A percentile compares a stretch with the other conserved stretches of the same genome.
Evolutionary conservation across 2,113 vertebrate genomes (phyloP).

Genomic region (Litocranius walleri): DNA sequence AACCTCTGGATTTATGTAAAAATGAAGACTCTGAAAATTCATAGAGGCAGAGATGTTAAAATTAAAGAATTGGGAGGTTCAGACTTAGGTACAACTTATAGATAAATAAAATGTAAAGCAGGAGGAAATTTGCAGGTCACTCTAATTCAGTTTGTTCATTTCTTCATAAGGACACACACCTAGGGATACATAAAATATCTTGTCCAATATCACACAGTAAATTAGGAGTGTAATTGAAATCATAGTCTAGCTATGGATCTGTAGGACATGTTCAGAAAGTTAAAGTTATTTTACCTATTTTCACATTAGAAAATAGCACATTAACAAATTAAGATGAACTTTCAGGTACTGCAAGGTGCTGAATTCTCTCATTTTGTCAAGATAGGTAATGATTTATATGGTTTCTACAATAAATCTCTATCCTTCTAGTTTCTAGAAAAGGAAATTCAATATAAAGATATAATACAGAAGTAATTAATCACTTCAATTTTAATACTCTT

Average conservation of each 20-base stretch:
- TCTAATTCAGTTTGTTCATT: background rate
- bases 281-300: background rate
- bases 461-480: background rate
- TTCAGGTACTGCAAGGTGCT: background rate
- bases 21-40: constrained; percentile 24
- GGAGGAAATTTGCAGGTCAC: background rate
- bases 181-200: background rate
- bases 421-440: background rate
- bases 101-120: background rate
- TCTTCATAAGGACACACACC: background rate
- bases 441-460: background rate
- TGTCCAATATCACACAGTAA: background rate
- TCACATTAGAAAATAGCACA: too few species aligned
- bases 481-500: background rate
- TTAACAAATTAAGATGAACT: too few species aligned
- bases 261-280: background rate
- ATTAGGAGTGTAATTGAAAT: background rate
- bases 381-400: background rate
- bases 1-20: background rate
- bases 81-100: background rate
- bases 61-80: background rate
- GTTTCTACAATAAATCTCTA: background rate
- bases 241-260: background rate
- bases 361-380: background rate
- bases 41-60: background rate